These are phyloP conservation scores for Hyppa rectilinea DNA, from an alignment of 2,888 invertebrate genomes.

Conservation along the genomic window DNA sequence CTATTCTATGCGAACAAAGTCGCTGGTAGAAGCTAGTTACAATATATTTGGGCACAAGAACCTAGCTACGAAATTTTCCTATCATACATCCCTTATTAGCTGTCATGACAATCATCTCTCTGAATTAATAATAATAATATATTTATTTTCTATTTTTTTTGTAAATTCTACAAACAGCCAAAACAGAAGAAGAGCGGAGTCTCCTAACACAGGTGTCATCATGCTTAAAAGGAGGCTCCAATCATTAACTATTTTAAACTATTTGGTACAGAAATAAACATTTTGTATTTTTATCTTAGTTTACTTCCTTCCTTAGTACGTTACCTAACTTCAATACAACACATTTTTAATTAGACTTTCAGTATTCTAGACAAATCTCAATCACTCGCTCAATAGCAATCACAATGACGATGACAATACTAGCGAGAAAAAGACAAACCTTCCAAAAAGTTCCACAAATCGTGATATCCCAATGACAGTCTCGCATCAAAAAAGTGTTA, in stretches of 20 bases:
- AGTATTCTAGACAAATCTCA: neutral
- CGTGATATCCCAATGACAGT: constrained; percentile 33
- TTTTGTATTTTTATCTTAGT: too few species aligned
- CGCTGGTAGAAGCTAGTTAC: too few species aligned
- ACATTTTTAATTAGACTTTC: neutral
- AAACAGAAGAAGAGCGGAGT: too few species aligned
- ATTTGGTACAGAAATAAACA: too few species aligned
- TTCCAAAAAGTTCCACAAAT: neutral
- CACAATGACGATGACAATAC: neutral
- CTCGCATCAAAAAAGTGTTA: constrained; percentile 23
- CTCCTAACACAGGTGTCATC: too few species aligned
- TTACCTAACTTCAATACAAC: neutral
- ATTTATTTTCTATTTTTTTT: too few species aligned
- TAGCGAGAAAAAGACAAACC: neutral
- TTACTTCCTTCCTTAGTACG: neutral
- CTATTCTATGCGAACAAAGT: too few species aligned
- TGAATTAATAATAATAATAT: too few species aligned
- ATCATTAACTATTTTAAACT: too few species aligned
- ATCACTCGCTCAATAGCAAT: neutral
- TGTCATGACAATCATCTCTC: neutral
- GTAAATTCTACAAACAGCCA: too few species aligned
- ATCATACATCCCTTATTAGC: neutral
- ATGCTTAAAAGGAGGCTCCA: too few species aligned
- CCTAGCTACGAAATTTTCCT: too few species aligned
- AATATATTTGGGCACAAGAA: neutral